Base-by-base conservation (phyloP, 2,113 vertebrate species). In the Notothenia coriiceps region DNA sequence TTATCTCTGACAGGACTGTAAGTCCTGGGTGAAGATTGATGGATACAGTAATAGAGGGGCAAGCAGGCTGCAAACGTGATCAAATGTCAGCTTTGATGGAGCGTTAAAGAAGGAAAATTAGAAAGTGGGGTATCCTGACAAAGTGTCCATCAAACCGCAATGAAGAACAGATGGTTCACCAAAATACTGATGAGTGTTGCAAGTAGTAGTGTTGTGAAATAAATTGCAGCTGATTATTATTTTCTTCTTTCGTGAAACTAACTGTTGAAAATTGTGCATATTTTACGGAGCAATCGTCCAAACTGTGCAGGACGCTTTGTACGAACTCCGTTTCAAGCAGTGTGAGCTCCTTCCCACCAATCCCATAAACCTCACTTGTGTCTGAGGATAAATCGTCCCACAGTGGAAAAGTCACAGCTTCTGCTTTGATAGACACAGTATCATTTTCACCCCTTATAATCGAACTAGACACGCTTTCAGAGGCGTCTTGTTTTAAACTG, bases 401-500 rank as follows among this genome's bases (percentile, higher is more conserved):
- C 40, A 4, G n/a, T 17, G 56, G 40, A 55, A 14, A 22, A 76
- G 62, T 51, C 68, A 5, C 17, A 59, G 14, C 3, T 33, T 59
- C 57, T 18, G 44, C 60, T 73, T 51, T 59, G 56, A 74, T 54
- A 49, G 65, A 68, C 52, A 6, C 17, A 0, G 71, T 62, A 5
- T 70, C 51, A 0, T 11, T 62, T 68, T 74, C 75, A 65, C 17
- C 8, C 3, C 35, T 40, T 25, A 29, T 25, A 67, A 63, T 47
- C 62, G 22, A 67, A 22, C 25, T 1, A 17, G 61, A 57, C 55
- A 20, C 17, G 2, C 51, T 80, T 46, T 61, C 50, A 47, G 82
- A 62, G 60, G 10, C 17, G 29, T 73, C 50, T 68, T 2, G 55
- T 49, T 82, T 82, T 15, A 57, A 63, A 61, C 44, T 0, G 63